These are phyloP conservation scores for Crenuchus spilurus DNA, from an alignment of 2,797 vertebrate species.

Conservation along the genomic window DNA sequence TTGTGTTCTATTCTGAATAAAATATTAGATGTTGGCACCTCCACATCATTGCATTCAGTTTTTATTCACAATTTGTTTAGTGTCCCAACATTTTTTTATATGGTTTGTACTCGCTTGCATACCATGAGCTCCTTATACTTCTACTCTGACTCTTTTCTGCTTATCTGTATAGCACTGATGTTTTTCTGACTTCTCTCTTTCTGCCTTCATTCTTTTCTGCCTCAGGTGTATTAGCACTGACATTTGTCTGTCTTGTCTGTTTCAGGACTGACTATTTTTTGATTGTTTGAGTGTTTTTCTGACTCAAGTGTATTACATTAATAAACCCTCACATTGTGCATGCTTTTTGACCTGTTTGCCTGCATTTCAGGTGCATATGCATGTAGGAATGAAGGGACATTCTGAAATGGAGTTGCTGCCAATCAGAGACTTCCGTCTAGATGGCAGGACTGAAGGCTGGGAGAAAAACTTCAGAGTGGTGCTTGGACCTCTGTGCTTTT, in stretches of 20 bases:
- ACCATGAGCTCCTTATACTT: too few species aligned
- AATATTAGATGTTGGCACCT: too few species aligned
- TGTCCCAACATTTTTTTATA: too few species aligned
- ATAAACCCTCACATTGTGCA: neutral
- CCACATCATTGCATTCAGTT: too few species aligned
- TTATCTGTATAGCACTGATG: too few species aligned
- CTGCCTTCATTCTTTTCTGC: neutral
- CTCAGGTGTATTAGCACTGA: neutral
- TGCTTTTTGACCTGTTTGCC: neutral
- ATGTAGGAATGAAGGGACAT: conserved; percentile 62
- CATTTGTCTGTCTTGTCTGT: neutral
- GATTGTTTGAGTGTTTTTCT: neutral
- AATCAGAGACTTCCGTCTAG: conserved; percentile 69
- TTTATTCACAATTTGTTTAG: too few species aligned
- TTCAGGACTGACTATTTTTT: neutral
- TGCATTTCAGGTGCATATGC: conserved; percentile 53
- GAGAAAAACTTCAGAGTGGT: conserved; percentile 50
- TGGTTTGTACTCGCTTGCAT: too few species aligned
- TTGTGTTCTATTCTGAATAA: too few species aligned
- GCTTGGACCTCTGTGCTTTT: conserved; percentile 77
- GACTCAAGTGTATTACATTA: neutral
- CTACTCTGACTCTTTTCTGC: neutral
- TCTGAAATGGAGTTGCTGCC: conserved; percentile 75
- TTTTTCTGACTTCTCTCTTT: neutral
- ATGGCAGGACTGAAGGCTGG: neutral